phyloP scores from a whole-genome alignment of 2,888 invertebrate species.

The Vandiemenella viatica region DNA sequence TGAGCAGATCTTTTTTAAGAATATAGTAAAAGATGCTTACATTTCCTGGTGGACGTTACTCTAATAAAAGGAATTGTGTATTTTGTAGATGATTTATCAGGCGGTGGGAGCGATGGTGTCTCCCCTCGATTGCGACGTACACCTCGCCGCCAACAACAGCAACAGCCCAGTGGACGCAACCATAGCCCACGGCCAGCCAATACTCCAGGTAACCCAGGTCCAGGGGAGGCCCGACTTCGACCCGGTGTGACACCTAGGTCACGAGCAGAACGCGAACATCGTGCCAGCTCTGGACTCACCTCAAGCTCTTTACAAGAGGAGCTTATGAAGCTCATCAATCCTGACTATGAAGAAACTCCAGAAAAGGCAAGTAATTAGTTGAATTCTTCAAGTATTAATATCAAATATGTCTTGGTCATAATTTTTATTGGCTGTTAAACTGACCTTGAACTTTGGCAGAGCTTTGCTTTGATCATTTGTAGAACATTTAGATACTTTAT shows the following conservation, averaged over 20 bases:
- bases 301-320: slow-evolving; percentile 63
- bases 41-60: too few species aligned
- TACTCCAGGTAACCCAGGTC: slow-evolving; percentile 21
- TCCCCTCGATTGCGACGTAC: slow-evolving; percentile 36
- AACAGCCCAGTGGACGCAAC: slow-evolving; percentile 39
- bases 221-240: slow-evolving; percentile 40
- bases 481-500: too few species aligned
- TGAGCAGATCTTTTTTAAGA: too few species aligned
- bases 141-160: slow-evolving; percentile 32
- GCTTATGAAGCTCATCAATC: slow-evolving; percentile 71
- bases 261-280: slow-evolving; percentile 33
- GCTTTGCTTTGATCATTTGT: too few species aligned
- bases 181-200: slow-evolving; percentile 39
- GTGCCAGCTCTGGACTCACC: slow-evolving; percentile 43
- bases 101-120: slow-evolving; percentile 38
- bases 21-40: too few species aligned
- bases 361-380: slow-evolving; percentile 8
- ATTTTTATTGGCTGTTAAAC: too few species aligned
- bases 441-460: too few species aligned
- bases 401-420: too few species aligned
- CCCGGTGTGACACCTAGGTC: slow-evolving; percentile 27
- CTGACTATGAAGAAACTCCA: slow-evolving; percentile 40
- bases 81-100: slow-evolving; percentile 38
- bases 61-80: too few species aligned
- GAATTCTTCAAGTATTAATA: too few species aligned